Conservation (phyloP, 2,113 vertebrate species). For the Actinemys pallida region DNA sequence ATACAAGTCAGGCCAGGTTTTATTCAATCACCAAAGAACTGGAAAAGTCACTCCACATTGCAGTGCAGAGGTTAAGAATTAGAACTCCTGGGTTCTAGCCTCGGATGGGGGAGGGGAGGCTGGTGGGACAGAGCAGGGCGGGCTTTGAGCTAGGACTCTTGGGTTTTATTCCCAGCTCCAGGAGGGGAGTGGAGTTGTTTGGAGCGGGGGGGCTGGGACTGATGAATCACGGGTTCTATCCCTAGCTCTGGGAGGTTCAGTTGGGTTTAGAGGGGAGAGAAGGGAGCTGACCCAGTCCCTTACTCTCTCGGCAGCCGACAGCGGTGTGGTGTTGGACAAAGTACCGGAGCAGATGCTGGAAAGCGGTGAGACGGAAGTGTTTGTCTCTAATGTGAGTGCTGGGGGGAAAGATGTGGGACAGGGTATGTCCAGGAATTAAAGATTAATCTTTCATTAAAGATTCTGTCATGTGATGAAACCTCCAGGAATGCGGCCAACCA, state of each 20-base stretch:
- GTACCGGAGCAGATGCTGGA: conserved; percentile 90
- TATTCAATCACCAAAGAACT: neutral
- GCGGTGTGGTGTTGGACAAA: conserved; percentile 82
- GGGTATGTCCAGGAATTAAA: no score
- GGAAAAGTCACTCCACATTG: neutral
- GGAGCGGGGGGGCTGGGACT: no score
- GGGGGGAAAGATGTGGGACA: neutral
- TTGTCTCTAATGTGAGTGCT: conserved; percentile 90
- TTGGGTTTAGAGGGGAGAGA: no score
- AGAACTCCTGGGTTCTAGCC: neutral
- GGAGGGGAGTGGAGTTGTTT: no score
- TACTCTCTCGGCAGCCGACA: conserved; percentile 74
- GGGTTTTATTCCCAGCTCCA: neutral
- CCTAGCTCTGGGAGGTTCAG: no score
- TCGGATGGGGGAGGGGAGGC: no score
- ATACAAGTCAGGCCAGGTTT: neutral
- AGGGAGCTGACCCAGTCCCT: neutral
- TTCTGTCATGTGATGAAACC: no score
- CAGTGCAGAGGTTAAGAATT: neutral
- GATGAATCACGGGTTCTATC: neutral
- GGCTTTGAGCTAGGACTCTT: no score
- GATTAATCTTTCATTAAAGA: no score
- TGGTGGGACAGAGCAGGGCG: no score
- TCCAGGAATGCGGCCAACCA: no score
- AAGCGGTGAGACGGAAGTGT: conserved; percentile 89